Conservation (phyloP, 1,140 invertebrate genomes). For the Epicauta chinensis region DNA sequence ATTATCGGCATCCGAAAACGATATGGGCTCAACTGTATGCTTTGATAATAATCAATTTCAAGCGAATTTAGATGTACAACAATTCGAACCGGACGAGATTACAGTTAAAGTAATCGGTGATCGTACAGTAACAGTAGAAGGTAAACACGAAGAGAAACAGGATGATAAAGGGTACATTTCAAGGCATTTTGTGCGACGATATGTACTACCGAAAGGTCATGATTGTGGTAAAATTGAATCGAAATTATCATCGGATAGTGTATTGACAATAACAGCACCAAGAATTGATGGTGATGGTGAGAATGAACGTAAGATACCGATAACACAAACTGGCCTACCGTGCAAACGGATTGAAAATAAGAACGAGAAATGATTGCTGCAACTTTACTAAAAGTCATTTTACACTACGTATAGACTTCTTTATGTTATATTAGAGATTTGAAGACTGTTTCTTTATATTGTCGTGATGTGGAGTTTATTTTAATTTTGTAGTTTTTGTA, state of each 20-base stretch:
- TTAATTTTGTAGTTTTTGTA: too few relatives aligned
- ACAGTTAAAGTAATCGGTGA: slow-evolving; percentile 52
- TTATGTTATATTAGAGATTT: too few relatives aligned
- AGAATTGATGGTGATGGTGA: slow-evolving; percentile 28
- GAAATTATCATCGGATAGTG: slow-evolving; percentile 63
- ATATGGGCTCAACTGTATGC: slow-evolving; percentile 39
- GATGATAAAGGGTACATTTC: slow-evolving; percentile 43
- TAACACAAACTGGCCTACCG: slow-evolving; percentile 14
- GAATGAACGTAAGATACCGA: slow-evolving; percentile 7
- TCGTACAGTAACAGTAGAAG: slow-evolving; percentile 48
- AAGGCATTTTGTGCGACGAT: slow-evolving; percentile 55
- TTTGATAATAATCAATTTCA: slow-evolving; percentile 40
- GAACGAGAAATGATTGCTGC: too few relatives aligned
- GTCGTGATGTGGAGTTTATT: too few relatives aligned
- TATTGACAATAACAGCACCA: slow-evolving; percentile 61
- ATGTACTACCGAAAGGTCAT: slow-evolving; percentile 61
- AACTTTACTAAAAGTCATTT: too few relatives aligned
- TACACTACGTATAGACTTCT: too few relatives aligned
- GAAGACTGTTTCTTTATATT: too few relatives aligned
- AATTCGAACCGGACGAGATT: slow-evolving; percentile 57
- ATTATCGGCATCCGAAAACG: slow-evolving; percentile 18
- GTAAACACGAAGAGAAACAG: slow-evolving; percentile 46
- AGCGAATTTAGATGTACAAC: slow-evolving; percentile 48
- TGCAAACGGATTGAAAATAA: slow-evolving; percentile 1
- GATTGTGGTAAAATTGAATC: slow-evolving; percentile 57